phyloP scores from a whole-genome alignment of 2,113 vertebrate species.

The Arothron firmamentum region DNA sequence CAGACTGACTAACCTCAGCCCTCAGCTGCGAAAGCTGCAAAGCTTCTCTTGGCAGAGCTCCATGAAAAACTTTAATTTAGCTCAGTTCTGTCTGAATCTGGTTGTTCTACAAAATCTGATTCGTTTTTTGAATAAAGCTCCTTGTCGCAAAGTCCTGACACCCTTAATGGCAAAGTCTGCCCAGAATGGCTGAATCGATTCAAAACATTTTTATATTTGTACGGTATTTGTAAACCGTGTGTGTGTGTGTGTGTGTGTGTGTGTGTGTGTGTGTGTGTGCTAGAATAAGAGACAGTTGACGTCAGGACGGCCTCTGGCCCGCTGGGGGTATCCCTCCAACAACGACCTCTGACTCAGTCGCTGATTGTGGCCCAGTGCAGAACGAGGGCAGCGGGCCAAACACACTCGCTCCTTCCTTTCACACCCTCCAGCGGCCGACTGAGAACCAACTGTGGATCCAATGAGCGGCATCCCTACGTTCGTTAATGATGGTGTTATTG shows the following conservation, averaged over 20 bases:
- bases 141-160: background rate
- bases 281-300: conserved; percentile 22
- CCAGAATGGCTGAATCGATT: conserved; percentile 8
- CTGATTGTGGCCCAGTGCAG: conserved; percentile 45
- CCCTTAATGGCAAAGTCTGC: background rate
- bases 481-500: conserved; percentile 49
- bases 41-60: conserved; percentile 19
- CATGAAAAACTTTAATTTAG: conserved; percentile 16
- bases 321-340: conserved; percentile 41
- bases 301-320: conserved; percentile 33
- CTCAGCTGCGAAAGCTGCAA: background rate
- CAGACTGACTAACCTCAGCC: conserved; percentile 21
- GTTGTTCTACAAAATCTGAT: too few relatives aligned
- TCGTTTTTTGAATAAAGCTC: background rate
- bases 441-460: conserved; percentile 43
- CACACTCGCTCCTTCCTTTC: conserved; percentile 51
- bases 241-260: conserved; percentile 19
- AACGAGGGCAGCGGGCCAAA: conserved; percentile 53
- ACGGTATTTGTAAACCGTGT: conserved; percentile 11
- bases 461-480: conserved; percentile 22
- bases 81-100: too few relatives aligned
- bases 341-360: conserved; percentile 46
- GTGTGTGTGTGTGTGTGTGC: background rate
- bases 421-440: conserved; percentile 19
- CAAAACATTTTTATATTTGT: conserved; percentile 40